A percentile compares a stretch with the other conserved stretches of the same genome.
Evolutionary conservation across 2,888 invertebrate species (phyloP).

Genomic region (Acrocyrtus sp.): DNA sequence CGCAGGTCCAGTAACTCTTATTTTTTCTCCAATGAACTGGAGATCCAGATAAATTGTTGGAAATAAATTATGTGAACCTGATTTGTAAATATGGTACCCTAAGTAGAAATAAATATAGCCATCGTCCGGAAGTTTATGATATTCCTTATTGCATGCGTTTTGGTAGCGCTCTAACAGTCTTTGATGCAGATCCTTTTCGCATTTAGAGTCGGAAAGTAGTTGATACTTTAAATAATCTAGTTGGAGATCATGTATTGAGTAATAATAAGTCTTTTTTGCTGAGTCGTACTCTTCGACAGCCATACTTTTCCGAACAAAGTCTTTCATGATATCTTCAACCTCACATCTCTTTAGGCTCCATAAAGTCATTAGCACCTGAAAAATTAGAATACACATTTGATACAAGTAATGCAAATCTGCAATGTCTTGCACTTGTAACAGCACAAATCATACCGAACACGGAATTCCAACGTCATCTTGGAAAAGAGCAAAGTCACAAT

Average conservation of each 20-base stretch:
- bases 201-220: slow-evolving; percentile 26
- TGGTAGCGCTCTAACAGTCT: slow-evolving; percentile 73
- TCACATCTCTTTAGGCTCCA: slow-evolving; percentile 69
- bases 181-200: slow-evolving; percentile 67
- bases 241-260: slow-evolving; percentile 78
- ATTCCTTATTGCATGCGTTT: slow-evolving; percentile 68
- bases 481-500: slow-evolving; percentile 74
- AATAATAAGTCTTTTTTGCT: slow-evolving; percentile 73
- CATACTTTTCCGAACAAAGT: slow-evolving; percentile 75
- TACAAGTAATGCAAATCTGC: too few species aligned
- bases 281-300: slow-evolving; percentile 74
- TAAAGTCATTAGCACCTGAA: slow-evolving; percentile 69
- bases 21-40: slow-evolving; percentile 77
- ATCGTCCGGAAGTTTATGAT: slow-evolving; percentile 74
- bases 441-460: slow-evolving; percentile 71
- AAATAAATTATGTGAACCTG: slow-evolving; percentile 69
- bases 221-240: slow-evolving; percentile 72
- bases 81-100: slow-evolving; percentile 76
- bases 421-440: neutral
- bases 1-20: slow-evolving; percentile 75
- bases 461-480: slow-evolving; percentile 77
- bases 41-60: slow-evolving; percentile 74
- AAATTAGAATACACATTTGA: slow-evolving; percentile 22
- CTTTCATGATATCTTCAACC: slow-evolving; percentile 74
- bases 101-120: slow-evolving; percentile 79